Evolutionary conservation across 2,797 vertebrate species (phyloP), one percentile per base, ranked within the genome.

Genomic region (Parambassis ranga): DNA sequence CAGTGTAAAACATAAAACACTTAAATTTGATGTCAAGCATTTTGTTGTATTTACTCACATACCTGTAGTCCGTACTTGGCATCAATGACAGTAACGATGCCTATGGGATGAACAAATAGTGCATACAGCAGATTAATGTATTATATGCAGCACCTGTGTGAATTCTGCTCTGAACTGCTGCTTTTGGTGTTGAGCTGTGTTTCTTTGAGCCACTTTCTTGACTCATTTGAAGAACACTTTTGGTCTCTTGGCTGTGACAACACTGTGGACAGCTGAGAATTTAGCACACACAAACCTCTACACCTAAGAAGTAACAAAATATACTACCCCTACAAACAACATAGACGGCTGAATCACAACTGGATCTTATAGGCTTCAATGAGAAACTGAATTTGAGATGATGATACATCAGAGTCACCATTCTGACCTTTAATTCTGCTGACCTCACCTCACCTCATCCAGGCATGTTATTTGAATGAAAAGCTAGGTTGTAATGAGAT

Each of bases 1-100:
- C n/a, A n/a, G n/a, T n/a, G n/a, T n/a, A n/a, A n/a, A n/a, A n/a
- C n/a, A n/a, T n/a, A n/a, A n/a, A n/a, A n/a, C n/a, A n/a, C n/a
- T n/a, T n/a, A n/a, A n/a, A n/a, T n/a, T n/a, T n/a, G n/a, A n/a
- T n/a, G n/a, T n/a, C n/a, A 43, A 23, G 19, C 11, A 30, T 16
- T 14, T 39, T 47, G n/a, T n/a, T n/a, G n/a, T n/a, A n/a, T n/a
- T 2, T 15, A 2, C 10, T 19, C 24, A 82, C 86, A 86, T 92
- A 98, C 98, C 92, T 95, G 92, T 56, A 96, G 65, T 77, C 95
- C 96, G 69, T 96, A 93, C 77, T 97, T 98, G 66, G 96, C 96
- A 60, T 99, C 96, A 56, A 98, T 93, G 70, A 99, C 94, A 14
- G 96, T 95, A 71, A 98, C 74, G 49, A 99, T 96, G 74, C 98